Evolutionary conservation across 2,113 vertebrate species (phyloP).

Genomic region (Sylvietta virens): DNA sequence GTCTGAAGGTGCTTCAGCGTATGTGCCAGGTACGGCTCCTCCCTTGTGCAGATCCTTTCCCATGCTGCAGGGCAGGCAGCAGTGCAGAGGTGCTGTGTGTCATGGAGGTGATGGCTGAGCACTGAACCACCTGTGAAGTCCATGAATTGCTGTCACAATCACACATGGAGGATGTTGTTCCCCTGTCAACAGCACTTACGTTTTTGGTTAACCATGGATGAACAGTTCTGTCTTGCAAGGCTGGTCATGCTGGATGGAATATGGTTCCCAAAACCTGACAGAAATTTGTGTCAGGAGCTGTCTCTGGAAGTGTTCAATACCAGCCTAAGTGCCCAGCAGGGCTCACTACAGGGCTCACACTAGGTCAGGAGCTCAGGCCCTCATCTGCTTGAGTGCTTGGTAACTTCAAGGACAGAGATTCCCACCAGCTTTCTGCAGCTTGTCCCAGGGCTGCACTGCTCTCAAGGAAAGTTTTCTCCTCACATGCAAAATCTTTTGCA

Average conservation of each 20-base stretch:
- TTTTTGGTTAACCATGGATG: neutral
- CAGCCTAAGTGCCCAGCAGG: neutral
- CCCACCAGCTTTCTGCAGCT: neutral
- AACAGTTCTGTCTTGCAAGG: neutral
- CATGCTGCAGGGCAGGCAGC: neutral
- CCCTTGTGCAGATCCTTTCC: neutral
- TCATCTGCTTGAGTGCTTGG: accelerated
- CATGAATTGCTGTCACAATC: neutral
- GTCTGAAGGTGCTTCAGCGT: neutral
- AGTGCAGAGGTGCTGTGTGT: neutral
- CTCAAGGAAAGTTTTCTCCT: neutral
- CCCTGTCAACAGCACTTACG: neutral
- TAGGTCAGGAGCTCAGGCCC: neutral
- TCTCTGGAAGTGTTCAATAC: neutral
- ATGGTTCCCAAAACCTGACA: neutral
- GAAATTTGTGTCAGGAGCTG: neutral
- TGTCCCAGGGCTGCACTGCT: neutral
- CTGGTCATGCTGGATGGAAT: neutral
- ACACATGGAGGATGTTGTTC: neutral
- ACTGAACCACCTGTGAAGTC: neutral
- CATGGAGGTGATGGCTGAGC: neutral
- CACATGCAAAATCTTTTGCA: neutral
- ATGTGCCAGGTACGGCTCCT: neutral
- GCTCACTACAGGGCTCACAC: neutral
- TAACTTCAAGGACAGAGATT: neutral